Evolutionary conservation across 1,140 invertebrate genomes (phyloP), one percentile per base, ranked within the genome.

Genomic region (Drosophila nasuta): DNA sequence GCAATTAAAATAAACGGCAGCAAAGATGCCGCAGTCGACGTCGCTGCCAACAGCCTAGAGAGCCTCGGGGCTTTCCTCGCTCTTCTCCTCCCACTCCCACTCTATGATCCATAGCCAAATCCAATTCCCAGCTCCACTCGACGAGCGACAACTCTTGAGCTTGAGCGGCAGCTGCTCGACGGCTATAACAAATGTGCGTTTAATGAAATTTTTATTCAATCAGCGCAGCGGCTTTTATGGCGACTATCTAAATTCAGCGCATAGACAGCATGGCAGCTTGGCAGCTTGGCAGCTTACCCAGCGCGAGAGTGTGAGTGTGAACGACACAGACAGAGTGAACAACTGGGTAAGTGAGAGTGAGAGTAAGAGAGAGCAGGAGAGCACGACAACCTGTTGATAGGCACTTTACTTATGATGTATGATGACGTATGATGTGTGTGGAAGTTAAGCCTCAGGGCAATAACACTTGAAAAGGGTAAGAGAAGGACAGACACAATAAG

Each of bases 121-220:
- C 20, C 56, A 46, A 67, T 66, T 49, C 43, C 41, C 49, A 25
- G 45, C 52, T 68, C 15, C 46, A 59, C 17, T 48, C n/a, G 38
- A 41, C 38, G 3, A 41, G 38, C 38, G 38, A 43, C 41, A 43
- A 43, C 41, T 43, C 41, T 43, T 43, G 41, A 43, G 41, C 41
- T 43, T 43, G 41, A 43, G 41, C 41, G 11, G n/a, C 33, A 57
- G 30, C 28, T 13, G 48, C 43, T 45, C 49, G n/a, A 54, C 30
- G 30, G 49, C 72, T 65, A 60, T 78, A 79, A 67, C 78, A 88
- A 89, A 88, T 88, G 83, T 81, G 74, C 83, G 80, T 81, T 89
- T 88, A 88, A 88, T 88, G 74, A 89, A 89, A 88, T 88, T 88
- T 88, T 83, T 89, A 88, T 88, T 88, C 83, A 88, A 88, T 88